phyloP scores from a whole-genome alignment of 2,888 invertebrate genomes.

The Drosophila parthenogenetica region DNA sequence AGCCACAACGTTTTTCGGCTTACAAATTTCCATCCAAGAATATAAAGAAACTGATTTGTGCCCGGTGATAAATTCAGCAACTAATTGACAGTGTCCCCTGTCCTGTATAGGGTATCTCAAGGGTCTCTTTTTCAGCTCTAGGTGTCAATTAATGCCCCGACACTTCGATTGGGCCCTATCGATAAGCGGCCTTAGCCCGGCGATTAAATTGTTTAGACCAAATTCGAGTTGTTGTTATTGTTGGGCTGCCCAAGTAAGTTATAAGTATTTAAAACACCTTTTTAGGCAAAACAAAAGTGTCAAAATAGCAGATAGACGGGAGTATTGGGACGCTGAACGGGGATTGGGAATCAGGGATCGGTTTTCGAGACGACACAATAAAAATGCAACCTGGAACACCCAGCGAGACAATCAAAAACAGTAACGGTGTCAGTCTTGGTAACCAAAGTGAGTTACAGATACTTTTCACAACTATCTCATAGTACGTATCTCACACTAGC shows the following conservation, averaged over 20 bases:
- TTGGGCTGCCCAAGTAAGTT: conserved; percentile 52
- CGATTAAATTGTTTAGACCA: conserved; percentile 74
- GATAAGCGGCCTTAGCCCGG: conserved; percentile 61
- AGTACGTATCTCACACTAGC: conserved; percentile 11
- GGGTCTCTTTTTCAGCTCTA: conserved; percentile 36
- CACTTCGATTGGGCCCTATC: conserved; percentile 55
- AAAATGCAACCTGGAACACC: conserved; percentile 52
- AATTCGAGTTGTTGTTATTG: conserved; percentile 22
- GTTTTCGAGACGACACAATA: conserved; percentile 14
- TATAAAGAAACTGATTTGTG: conserved; percentile 80
- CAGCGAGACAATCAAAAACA: conserved; percentile 37
- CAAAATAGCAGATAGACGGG: conserved; percentile 70
- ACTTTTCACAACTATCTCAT: conserved; percentile 49
- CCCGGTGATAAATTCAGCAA: conserved; percentile 76
- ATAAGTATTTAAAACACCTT: conserved; percentile 79
- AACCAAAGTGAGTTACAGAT: conserved; percentile 44
- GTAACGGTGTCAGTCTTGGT: conserved; percentile 33
- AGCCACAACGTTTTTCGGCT: conserved; percentile 58
- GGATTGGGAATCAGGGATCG: neutral
- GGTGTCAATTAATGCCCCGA: conserved; percentile 78
- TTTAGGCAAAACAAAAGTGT: conserved; percentile 79
- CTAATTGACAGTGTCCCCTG: conserved; percentile 68
- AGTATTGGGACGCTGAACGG: conserved; percentile 16
- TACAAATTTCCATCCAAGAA: conserved; percentile 59
- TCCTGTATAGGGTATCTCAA: conserved; percentile 53